Conservation (phyloP, 2,113 vertebrate species). For the Micronycteris hirsuta region DNA sequence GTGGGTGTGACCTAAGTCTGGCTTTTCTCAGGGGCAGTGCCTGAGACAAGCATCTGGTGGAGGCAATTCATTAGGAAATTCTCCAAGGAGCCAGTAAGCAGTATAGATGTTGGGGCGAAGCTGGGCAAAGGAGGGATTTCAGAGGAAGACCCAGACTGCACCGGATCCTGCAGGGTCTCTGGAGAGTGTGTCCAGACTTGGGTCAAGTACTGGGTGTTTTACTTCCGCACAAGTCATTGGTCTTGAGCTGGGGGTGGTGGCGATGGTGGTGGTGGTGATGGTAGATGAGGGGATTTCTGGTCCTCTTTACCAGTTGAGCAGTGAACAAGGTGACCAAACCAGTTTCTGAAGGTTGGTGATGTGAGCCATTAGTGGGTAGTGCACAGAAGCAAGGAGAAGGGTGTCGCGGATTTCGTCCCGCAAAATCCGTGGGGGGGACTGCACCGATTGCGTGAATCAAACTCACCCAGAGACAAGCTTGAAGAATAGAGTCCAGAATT, state of each 20-base stretch:
- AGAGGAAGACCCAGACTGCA: neutral
- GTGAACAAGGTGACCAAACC: accelerated
- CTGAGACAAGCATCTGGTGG: neutral
- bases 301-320: too few relatives aligned
- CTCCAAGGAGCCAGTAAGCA: neutral
- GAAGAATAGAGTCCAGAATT: too few relatives aligned
- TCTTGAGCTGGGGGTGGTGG: neutral
- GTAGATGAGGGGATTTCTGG: neutral
- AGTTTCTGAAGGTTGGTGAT: neutral
- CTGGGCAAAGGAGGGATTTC: neutral
- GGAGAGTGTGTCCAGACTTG: too few relatives aligned
- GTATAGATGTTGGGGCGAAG: too few relatives aligned
- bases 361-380: accelerated
- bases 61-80: neutral
- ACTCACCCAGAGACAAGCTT: too few relatives aligned
- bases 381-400: neutral
- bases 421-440: too few relatives aligned
- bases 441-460: too few relatives aligned
- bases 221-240: neutral
- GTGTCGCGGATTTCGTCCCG: too few relatives aligned
- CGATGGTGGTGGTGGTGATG: accelerated
- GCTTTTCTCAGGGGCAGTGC: neutral
- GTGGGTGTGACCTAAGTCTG: neutral
- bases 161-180: neutral
- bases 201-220: too few relatives aligned